phyloP scores from a whole-genome alignment of 2,797 vertebrate species.

The Alouatta caraya region DNA sequence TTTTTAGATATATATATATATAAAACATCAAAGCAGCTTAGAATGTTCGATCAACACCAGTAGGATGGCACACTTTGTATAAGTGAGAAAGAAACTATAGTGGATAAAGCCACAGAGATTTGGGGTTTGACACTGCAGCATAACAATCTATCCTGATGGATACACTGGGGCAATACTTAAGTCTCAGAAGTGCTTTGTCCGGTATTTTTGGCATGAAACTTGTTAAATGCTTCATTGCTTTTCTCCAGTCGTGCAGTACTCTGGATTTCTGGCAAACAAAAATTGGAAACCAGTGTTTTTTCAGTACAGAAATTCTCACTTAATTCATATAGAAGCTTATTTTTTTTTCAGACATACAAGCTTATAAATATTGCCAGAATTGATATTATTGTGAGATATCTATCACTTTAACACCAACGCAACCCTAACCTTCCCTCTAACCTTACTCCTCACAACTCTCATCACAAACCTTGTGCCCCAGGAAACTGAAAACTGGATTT shows the following conservation, averaged over 20 bases:
- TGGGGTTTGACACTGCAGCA: neutral
- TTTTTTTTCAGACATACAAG: neutral
- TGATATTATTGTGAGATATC: neutral
- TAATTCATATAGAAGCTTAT: neutral
- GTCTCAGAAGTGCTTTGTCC: neutral
- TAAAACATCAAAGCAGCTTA: neutral
- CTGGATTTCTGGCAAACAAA: neutral
- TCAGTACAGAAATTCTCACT: neutral
- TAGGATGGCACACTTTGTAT: neutral
- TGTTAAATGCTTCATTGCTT: neutral
- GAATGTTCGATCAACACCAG: neutral
- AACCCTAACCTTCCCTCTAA: neutral
- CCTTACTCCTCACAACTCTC: neutral
- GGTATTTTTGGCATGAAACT: neutral
- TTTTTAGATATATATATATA: too few species aligned
- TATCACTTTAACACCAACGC: neutral
- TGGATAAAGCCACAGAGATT: neutral
- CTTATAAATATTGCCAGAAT: neutral
- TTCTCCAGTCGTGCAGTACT: neutral
- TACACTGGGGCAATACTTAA: neutral
- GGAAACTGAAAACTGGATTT: neutral
- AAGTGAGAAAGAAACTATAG: neutral
- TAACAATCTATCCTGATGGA: neutral
- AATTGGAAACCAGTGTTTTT: neutral
- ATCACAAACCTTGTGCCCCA: neutral